Percentiles rank a stretch among this genome's conserved stretches.
Evolutionary conservation across 2,797 vertebrate species (phyloP).

Genomic region (Manis javanica): DNA sequence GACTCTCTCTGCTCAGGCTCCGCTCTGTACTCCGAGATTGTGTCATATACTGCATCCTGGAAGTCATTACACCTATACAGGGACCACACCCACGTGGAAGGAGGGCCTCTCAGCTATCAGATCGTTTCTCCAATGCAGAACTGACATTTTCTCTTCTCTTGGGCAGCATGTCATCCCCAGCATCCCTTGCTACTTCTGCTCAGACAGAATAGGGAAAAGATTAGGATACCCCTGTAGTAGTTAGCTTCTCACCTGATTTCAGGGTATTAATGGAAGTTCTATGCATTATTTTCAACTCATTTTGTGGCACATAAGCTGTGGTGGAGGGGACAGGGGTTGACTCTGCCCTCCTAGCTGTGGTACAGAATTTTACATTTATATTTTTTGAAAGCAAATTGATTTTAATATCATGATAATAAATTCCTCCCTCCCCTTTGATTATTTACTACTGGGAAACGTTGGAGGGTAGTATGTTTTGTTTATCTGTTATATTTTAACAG

Average conservation of each 20-base stretch:
- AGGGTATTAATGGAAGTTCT: not conserved
- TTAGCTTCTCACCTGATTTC: not conserved
- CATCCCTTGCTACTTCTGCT: not conserved
- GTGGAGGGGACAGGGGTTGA: not conserved
- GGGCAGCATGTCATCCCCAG: not conserved
- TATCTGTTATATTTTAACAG: not conserved
- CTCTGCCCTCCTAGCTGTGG: not conserved
- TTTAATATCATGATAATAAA: not conserved
- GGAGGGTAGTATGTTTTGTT: not conserved
- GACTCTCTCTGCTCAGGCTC: not conserved
- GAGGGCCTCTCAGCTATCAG: not conserved
- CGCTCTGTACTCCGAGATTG: not conserved
- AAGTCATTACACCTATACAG: not conserved
- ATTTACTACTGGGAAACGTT: not conserved
- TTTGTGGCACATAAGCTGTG: not conserved
- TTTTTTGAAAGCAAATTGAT: not conserved
- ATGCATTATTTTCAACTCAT: not conserved
- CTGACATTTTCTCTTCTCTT: not conserved
- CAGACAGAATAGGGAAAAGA: not conserved
- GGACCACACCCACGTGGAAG: not conserved
- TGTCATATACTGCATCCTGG: not conserved
- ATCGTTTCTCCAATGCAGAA: not conserved
- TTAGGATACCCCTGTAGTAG: not conserved
- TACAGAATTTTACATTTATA: not conserved
- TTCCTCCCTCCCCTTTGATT: not conserved